Conservation (phyloP, 2,888 invertebrate genomes). For the Tenthredo amoena region DNA sequence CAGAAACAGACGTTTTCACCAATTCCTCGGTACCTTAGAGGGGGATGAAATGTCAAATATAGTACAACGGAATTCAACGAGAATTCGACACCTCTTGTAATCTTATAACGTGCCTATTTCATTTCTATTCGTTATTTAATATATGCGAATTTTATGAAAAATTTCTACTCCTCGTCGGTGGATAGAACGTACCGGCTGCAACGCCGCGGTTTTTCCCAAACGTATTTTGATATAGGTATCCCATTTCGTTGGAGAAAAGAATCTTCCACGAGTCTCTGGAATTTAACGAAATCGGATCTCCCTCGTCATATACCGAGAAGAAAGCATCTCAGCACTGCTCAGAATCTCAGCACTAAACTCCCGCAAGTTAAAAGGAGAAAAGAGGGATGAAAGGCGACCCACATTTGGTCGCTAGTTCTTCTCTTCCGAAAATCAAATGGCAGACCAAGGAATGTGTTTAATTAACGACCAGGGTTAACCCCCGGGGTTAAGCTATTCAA, state of each 20-base stretch:
- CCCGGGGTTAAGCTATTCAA: not conserved
- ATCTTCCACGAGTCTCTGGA: conserved; percentile 12
- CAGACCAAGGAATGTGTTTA: not conserved
- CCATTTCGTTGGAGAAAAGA: conserved; percentile 25
- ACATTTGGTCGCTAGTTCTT: not conserved
- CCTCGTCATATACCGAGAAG: not conserved
- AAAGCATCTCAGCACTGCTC: not conserved
- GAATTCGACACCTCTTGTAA: not conserved
- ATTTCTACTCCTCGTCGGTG: not conserved
- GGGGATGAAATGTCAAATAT: not conserved
- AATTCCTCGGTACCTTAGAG: not conserved
- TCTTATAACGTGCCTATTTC: not conserved
- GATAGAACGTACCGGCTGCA: no score
- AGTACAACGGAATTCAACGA: not conserved
- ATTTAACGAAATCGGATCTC: conserved; percentile 46
- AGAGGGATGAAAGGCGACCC: not conserved
- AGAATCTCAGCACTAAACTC: conserved; percentile 14
- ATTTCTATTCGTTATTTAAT: not conserved
- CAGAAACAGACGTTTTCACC: not conserved
- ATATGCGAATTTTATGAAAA: not conserved
- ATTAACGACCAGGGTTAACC: not conserved
- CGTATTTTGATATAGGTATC: conserved; percentile 29
- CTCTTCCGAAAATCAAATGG: not conserved
- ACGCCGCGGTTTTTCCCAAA: not conserved
- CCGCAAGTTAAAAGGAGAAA: not conserved